Conservation (phyloP, 2,888 invertebrate species). For the Alloplasta piceator region DNA sequence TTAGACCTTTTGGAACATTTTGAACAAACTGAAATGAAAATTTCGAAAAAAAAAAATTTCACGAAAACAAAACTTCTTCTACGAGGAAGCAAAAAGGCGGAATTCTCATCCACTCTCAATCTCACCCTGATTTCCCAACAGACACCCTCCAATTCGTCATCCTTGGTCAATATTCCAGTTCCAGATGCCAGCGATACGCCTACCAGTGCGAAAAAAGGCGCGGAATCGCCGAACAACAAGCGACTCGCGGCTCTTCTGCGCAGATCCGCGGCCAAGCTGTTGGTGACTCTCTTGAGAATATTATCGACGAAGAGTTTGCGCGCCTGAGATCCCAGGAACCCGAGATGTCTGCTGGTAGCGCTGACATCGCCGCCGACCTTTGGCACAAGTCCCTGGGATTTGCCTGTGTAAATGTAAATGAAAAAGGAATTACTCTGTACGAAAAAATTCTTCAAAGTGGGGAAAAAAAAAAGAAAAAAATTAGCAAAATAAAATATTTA, state of each 20-base stretch:
- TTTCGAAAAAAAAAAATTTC: too few species aligned
- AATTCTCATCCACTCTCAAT: too few species aligned
- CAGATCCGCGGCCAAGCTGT: constrained; percentile 87
- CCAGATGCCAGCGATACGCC: constrained; percentile 90
- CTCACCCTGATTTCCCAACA: constrained; percentile 90
- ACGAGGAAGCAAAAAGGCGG: too few species aligned
- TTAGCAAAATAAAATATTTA: constrained; percentile 10
- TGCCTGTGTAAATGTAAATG: constrained; percentile 70
- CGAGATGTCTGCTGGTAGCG: constrained; percentile 74
- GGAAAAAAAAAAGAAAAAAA: background rate
- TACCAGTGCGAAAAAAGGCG: constrained; percentile 90
- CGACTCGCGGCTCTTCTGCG: constrained; percentile 87
- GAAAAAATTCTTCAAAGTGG: background rate
- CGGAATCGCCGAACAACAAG: constrained; percentile 88
- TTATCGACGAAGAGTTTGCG: constrained; percentile 88
- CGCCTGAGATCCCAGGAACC: constrained; percentile 85
- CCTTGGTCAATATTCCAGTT: constrained; percentile 89
- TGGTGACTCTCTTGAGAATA: constrained; percentile 88
- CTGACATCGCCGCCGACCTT: constrained; percentile 74
- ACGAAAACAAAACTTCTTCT: too few species aligned
- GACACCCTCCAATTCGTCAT: constrained; percentile 91
- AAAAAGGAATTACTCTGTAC: constrained; percentile 5
- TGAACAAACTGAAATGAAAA: too few species aligned
- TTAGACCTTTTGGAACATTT: too few species aligned
- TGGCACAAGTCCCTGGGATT: constrained; percentile 80